phyloP scores from a whole-genome alignment of 2,113 vertebrate species.

The Podiceps cristatus region DNA sequence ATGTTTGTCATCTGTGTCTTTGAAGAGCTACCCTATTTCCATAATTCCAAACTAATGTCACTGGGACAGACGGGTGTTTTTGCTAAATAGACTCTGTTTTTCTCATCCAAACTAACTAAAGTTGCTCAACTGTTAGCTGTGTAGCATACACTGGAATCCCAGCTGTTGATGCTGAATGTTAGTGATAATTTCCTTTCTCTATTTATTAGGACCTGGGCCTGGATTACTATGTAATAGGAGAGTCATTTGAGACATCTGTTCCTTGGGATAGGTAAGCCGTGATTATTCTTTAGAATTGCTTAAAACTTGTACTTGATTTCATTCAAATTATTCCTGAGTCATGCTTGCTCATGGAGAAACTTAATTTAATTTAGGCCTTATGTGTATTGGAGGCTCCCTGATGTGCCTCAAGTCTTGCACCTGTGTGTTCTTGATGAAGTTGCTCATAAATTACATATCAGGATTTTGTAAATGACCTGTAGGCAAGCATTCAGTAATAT shows the following conservation, averaged over 20 bases:
- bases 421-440: not conserved
- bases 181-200: constrained; percentile 43
- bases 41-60: not conserved
- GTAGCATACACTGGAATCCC: not conserved
- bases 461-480: not conserved
- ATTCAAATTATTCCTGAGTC: not conserved
- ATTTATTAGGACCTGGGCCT: constrained; percentile 91
- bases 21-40: not conserved
- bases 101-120: not conserved
- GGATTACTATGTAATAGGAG: constrained; percentile 95
- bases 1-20: not conserved
- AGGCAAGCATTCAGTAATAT: not conserved
- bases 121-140: not conserved
- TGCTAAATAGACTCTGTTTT: not conserved
- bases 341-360: not conserved
- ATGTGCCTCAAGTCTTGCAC: not conserved
- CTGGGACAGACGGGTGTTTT: not conserved
- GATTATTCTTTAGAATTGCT: not conserved
- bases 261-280: constrained; percentile 96
- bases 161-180: not conserved
- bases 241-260: constrained; percentile 98
- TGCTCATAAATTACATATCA: not conserved
- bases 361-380: not conserved
- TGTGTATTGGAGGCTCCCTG: not conserved
- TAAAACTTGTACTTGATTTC: not conserved